Conservation (phyloP, 1,140 invertebrate species). For the Lepidurus packardi region DNA sequence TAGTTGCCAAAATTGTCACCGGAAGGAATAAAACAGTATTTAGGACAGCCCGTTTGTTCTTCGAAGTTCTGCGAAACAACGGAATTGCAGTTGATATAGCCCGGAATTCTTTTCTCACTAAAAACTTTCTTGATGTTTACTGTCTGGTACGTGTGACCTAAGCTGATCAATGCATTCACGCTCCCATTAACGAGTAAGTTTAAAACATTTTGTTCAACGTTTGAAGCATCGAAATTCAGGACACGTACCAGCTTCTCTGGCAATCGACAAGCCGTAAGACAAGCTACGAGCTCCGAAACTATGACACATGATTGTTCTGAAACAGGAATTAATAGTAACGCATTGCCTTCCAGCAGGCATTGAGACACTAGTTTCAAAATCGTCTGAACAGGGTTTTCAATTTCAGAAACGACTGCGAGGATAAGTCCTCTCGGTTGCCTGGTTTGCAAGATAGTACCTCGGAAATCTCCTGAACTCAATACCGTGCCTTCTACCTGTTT, state of each 20-base stretch:
- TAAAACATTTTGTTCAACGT: not conserved
- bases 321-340: not conserved
- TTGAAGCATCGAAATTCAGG: not conserved
- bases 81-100: not conserved
- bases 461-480: not conserved
- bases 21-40: not conserved
- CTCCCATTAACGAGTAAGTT: not conserved
- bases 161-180: not conserved
- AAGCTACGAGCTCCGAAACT: not conserved
- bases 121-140: not conserved
- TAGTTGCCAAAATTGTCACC: not conserved
- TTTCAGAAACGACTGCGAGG: not conserved
- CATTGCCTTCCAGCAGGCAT: not conserved
- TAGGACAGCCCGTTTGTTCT: not conserved
- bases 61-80: not conserved
- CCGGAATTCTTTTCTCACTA: not conserved
- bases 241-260: not conserved
- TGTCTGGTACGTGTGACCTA: not conserved
- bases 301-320: not conserved
- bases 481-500: not conserved
- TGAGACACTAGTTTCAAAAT: not conserved
- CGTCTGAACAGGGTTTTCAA: not conserved
- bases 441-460: not conserved
- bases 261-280: not conserved
- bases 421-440: not conserved